Evolutionary conservation across 1,140 invertebrate genomes (phyloP), one percentile per base, ranked within the genome.

Genomic region (Euura lappo): DNA sequence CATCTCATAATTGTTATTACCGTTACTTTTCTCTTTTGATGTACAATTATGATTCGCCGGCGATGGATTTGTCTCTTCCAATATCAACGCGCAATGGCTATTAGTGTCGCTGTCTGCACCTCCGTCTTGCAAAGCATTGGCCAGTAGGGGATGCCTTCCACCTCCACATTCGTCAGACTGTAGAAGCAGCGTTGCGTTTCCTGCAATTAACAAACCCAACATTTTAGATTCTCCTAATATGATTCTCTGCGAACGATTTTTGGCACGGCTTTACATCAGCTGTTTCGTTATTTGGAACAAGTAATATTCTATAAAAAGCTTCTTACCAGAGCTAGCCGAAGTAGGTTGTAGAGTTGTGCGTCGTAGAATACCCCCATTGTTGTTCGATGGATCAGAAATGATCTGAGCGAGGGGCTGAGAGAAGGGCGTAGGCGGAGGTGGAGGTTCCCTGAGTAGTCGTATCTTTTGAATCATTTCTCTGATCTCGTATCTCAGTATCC

Each of bases 391-490:
- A 91, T 90, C 78, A 86, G 90, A 83, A 65, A 78, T 75, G 8
- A 78, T 66, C 69, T 84, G 81, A 10, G 81, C 79, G 45, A 83
- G 85, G 5, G 83, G 77, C 45, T 86, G 85, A 5, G 82, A 80
- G 69, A 86, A 84, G 73, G 4, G 84, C 0, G 79, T 76, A 0
- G 84, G 73, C 4, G 85, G 77, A 0, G 85, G 82, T 28, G 84
- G 86, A 42, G 86, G 85, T 69, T 88, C 86, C 4, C 90, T 87
- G 7, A 93, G 79, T 47, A 93, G 78, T 44, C 89, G 88, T 76
- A 97, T 97, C 86, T 97, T 97, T 81, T 96, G 94, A 78, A 97
- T 96, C 95, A 96, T 96, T 82, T 96, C 95, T 69, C 93, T 90
- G 78, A 96, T 95, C 87, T 96, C 94, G 86, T 95, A 95, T 72